These are phyloP conservation scores for Heterodera schachtii DNA, from an alignment of 1,140 invertebrate species.

Conservation along the genomic window DNA sequence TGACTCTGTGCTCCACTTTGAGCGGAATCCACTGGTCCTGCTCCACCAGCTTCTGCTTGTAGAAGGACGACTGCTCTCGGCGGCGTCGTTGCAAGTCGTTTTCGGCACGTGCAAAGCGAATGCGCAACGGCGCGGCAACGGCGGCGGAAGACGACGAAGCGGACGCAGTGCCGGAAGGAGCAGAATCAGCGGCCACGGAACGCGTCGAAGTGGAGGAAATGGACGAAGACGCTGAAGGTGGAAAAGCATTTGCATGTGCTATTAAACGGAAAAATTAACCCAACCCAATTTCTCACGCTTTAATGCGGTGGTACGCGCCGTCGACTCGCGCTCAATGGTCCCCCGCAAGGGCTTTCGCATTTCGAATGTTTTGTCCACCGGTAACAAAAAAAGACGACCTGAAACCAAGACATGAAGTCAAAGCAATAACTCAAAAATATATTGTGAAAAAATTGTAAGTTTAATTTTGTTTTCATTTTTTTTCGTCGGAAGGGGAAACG, in stretches of 20 bases:
- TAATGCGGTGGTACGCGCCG: background rate
- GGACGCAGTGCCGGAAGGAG: background rate
- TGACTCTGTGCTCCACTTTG: conserved; percentile 4
- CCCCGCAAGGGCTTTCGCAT: conserved; percentile 21
- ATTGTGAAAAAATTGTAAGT: background rate
- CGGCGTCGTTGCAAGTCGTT: conserved; percentile 19
- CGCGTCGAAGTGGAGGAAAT: background rate
- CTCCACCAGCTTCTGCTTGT: conserved; percentile 32
- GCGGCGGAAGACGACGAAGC: background rate
- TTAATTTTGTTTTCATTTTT: too few relatives aligned
- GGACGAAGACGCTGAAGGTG: conserved; percentile 1
- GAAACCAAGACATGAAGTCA: background rate
- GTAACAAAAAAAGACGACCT: conserved; percentile 21
- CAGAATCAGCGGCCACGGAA: background rate
- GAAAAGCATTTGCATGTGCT: background rate
- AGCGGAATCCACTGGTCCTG: conserved; percentile 27
- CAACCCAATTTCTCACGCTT: background rate
- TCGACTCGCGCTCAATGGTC: conserved; percentile 15
- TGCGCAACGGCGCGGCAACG: conserved; percentile 11
- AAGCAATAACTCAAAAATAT: conserved; percentile 12
- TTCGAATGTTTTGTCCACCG: conserved; percentile 28
- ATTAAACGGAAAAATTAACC: background rate
- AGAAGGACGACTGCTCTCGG: conserved; percentile 31
- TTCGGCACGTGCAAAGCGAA: conserved; percentile 20
- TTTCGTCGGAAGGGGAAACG: too few relatives aligned